Evolutionary conservation across 2,113 vertebrate species (phyloP).

Genomic region (human): GRCh38 chr14:90984501-90985000

Average conservation of each 20-base stretch:
- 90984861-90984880: not conserved
- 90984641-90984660: not conserved
- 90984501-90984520: not conserved
- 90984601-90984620: not conserved
- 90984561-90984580: not conserved
- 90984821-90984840: not conserved
- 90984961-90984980: too few relatives aligned
- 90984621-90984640: fast-evolving
- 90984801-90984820: not conserved
- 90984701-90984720: not conserved
- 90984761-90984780: not conserved
- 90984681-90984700: not conserved
- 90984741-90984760: not conserved
- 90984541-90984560: not conserved
- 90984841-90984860: not conserved
- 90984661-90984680: not conserved
- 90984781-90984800: not conserved
- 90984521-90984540: not conserved
- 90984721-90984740: not conserved
- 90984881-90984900: not conserved
- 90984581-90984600: not conserved
- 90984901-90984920: conserved; percentile 31
- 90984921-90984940: not conserved
- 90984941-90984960: not conserved
- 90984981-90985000: too few relatives aligned